A percentile compares a stretch with the other conserved stretches of the same genome.
phyloP scores from a whole-genome alignment of 2,888 invertebrate species.

The Synergus itoensis region DNA sequence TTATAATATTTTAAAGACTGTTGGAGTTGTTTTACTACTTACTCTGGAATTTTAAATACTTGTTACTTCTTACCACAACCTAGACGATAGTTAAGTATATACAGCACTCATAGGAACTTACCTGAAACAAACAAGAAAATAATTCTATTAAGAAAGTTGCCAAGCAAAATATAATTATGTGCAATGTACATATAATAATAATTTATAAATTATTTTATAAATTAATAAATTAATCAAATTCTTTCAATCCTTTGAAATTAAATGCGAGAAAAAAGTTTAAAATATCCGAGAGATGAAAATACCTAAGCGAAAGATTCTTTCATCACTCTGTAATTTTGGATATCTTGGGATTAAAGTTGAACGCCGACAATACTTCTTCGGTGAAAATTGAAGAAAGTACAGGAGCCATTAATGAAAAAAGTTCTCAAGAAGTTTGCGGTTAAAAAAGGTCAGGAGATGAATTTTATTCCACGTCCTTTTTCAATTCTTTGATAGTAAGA shows the following conservation, averaged over 20 bases:
- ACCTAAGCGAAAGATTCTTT: background rate
- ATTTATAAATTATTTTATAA: too few species aligned
- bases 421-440: background rate
- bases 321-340: background rate
- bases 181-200: too few species aligned
- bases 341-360: background rate
- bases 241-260: background rate
- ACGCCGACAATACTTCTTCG: background rate
- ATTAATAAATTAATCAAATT: too few species aligned
- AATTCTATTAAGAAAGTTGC: background rate
- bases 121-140: constrained; percentile 36
- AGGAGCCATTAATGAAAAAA: constrained; percentile 22
- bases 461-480: constrained; percentile 5
- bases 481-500: background rate
- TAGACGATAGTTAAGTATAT: background rate
- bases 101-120: constrained; percentile 21
- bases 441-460: background rate
- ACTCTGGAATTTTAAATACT: background rate
- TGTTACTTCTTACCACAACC: constrained; percentile 2
- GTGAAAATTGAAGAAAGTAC: background rate
- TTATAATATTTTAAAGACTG: background rate
- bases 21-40: background rate
- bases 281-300: background rate
- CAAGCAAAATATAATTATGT: background rate
- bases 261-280: background rate